Evolutionary conservation across 2,113 vertebrate species (phyloP).

Genomic region (Dicerorhinus sumatrensis): DNA sequence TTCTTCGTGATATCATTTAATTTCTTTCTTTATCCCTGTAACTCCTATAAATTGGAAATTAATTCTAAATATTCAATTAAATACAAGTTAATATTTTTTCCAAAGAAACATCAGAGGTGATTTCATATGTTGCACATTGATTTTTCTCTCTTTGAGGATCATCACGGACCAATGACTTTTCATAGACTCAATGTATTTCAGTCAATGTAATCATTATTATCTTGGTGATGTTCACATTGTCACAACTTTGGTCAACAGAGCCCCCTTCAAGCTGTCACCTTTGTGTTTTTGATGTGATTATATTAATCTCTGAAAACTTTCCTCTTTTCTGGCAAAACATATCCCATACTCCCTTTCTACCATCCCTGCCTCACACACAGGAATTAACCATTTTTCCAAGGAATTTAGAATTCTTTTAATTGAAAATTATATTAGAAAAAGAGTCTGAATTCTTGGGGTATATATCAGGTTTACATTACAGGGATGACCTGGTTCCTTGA

Average conservation of each 20-base stretch:
- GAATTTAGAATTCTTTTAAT: neutral
- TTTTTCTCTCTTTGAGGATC: neutral
- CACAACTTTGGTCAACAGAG: neutral
- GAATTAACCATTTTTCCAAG: neutral
- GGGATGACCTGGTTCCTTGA: neutral
- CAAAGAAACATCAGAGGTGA: neutral
- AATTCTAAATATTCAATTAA: slow-evolving; percentile 1
- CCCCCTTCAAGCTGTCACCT: neutral
- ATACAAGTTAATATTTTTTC: neutral
- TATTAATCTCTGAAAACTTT: neutral
- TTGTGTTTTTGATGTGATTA: neutral
- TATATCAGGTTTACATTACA: neutral
- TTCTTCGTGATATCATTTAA: neutral
- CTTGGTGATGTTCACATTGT: neutral
- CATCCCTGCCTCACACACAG: neutral
- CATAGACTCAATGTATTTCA: neutral
- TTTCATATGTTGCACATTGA: neutral
- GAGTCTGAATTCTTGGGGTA: neutral
- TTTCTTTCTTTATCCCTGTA: neutral
- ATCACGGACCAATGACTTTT: neutral
- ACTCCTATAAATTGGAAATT: neutral
- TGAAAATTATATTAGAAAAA: neutral
- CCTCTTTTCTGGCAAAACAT: neutral
- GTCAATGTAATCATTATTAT: neutral
- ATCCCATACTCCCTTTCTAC: neutral